A percentile compares a stretch with the other conserved stretches of the same genome.
These are phyloP conservation scores for Micromys minutus DNA, from an alignment of 2,113 vertebrate species.

Conservation along the genomic window DNA sequence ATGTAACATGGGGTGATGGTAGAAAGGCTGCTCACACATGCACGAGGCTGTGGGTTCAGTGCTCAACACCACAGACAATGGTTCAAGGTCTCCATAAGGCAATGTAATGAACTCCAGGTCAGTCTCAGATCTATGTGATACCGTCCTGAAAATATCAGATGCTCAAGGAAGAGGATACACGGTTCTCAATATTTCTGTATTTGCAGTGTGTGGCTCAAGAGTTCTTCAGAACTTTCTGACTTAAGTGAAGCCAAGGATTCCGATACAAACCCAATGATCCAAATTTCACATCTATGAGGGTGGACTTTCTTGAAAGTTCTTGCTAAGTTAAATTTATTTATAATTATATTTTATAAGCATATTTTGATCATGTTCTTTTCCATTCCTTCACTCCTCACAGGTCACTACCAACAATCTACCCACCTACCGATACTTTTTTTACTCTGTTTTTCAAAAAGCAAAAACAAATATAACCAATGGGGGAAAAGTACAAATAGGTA, in stretches of 20 bases:
- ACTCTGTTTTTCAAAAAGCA: not conserved
- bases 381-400: not conserved
- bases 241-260: not conserved
- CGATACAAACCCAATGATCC: not conserved
- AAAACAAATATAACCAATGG: not conserved
- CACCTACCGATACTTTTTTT: not conserved
- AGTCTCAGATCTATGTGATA: not conserved
- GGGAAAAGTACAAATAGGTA: not conserved
- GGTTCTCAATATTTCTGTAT: not conserved
- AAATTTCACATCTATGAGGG: not conserved
- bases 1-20: not conserved
- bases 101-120: not conserved
- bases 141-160: not conserved
- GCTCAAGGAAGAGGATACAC: not conserved
- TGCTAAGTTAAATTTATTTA: not conserved
- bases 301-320: not conserved
- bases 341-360: not conserved
- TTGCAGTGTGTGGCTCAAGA: not conserved
- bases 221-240: not conserved
- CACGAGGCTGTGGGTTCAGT: not conserved
- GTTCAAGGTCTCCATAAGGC: not conserved
- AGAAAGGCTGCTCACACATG: not conserved
- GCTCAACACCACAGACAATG: not conserved
- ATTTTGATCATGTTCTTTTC: not conserved
- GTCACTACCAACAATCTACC: not conserved